phyloP scores from a whole-genome alignment of 2,797 vertebrate species.

The Pseudochirops corinnae region DNA sequence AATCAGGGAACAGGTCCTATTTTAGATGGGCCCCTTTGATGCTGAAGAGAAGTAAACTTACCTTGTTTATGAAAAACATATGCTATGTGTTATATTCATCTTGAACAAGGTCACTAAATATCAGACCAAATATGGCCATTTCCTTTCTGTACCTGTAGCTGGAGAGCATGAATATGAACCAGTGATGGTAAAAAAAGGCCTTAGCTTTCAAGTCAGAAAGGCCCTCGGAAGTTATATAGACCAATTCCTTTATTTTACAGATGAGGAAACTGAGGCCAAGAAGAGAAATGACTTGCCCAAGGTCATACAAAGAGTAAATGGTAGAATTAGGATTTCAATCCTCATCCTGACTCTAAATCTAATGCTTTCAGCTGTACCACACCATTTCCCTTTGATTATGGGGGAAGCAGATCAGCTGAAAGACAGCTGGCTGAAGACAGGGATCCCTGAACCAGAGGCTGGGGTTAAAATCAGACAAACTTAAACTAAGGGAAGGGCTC shows the following conservation, averaged over 20 bases:
- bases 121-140: slow-evolving; percentile 51
- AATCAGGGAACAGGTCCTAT: slow-evolving; percentile 23
- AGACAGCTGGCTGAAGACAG: background rate
- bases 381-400: background rate
- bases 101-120: slow-evolving; percentile 61
- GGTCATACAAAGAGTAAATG: background rate
- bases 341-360: background rate
- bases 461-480: background rate
- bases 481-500: background rate
- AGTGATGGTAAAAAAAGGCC: slow-evolving; percentile 11
- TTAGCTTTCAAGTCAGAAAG: background rate
- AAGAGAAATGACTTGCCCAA: background rate
- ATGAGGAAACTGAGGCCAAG: background rate
- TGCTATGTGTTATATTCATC: slow-evolving; percentile 24
- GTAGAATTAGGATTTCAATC: background rate
- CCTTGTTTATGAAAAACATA: slow-evolving; percentile 55
- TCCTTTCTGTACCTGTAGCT: slow-evolving; percentile 55
- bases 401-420: background rate
- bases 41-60: slow-evolving; percentile 44
- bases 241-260: background rate
- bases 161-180: slow-evolving; percentile 60
- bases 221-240: background rate
- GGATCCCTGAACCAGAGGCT: background rate
- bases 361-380: background rate
- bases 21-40: slow-evolving; percentile 12